Evolutionary conservation across 1,140 invertebrate species (phyloP).

Genomic region (Lasaia peninsularis): DNA sequence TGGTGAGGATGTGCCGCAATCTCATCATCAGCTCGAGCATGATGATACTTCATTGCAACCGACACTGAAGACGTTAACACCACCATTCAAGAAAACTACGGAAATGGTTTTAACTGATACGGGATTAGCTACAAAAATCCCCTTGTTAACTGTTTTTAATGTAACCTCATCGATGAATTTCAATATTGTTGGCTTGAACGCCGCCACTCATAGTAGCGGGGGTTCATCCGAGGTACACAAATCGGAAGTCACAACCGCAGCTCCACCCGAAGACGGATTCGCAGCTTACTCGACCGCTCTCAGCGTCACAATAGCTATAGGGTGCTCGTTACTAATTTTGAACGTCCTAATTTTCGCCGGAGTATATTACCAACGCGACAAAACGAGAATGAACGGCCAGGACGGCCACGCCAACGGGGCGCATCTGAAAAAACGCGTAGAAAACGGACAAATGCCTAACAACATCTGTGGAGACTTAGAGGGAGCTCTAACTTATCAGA

Average conservation of each 20-base stretch:
- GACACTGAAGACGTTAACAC: slow-evolving; percentile 76
- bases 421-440: slow-evolving; percentile 85
- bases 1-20: slow-evolving; percentile 88
- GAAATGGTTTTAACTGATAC: slow-evolving; percentile 72
- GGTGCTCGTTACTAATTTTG: slow-evolving; percentile 91
- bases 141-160: slow-evolving; percentile 64
- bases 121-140: slow-evolving; percentile 57
- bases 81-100: slow-evolving; percentile 75
- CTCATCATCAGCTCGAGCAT: slow-evolving; percentile 91
- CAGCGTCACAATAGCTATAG: slow-evolving; percentile 95
- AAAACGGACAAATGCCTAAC: slow-evolving; percentile 91
- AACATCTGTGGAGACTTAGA: slow-evolving; percentile 89
- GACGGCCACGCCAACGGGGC: slow-evolving; percentile 72
- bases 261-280: slow-evolving; percentile 87
- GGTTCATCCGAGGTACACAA: slow-evolving; percentile 58
- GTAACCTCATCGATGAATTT: slow-evolving; percentile 64
- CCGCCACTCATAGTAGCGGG: slow-evolving; percentile 45
- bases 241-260: slow-evolving; percentile 67
- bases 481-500: slow-evolving; percentile 81
- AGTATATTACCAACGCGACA: slow-evolving; percentile 95
- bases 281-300: slow-evolving; percentile 92
- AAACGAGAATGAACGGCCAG: slow-evolving; percentile 83
- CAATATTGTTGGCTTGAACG: slow-evolving; percentile 56
- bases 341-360: slow-evolving; percentile 96
- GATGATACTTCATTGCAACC: slow-evolving; percentile 78